A percentile compares a stretch with the other conserved stretches of the same genome.
phyloP scores from a whole-genome alignment of 2,113 vertebrate genomes.

The Zonotrichia leucophrys region DNA sequence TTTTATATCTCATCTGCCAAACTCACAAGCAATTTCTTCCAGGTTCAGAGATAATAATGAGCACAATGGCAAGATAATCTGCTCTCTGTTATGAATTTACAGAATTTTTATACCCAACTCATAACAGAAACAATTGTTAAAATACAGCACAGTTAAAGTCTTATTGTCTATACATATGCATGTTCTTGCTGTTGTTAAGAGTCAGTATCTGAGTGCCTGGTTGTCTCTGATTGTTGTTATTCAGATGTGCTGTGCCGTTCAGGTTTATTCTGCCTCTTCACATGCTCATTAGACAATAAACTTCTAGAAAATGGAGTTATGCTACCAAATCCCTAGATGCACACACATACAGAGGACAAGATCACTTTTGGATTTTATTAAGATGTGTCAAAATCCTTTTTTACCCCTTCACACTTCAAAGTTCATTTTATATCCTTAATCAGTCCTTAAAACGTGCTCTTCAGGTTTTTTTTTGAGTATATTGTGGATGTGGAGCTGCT shows the following conservation, averaged over 20 bases:
- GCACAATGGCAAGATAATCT: neutral
- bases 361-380: neutral
- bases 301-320: neutral
- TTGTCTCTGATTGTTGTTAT: neutral
- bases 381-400: neutral
- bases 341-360: neutral
- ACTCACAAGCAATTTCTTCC: neutral
- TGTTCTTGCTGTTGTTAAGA: neutral
- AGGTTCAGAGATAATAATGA: neutral
- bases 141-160: neutral
- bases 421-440: neutral
- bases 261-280: neutral
- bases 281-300: neutral
- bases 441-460: neutral
- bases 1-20: neutral
- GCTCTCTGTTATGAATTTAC: neutral
- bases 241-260: neutral
- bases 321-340: neutral
- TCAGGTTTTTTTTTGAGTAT: neutral
- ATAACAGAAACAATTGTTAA: neutral
- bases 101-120: neutral
- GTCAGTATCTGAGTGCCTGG: neutral
- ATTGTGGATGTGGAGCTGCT: neutral
- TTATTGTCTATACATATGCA: neutral
- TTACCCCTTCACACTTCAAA: neutral